Conservation (phyloP, 2,888 invertebrate genomes). For the Scaptomyza parva region DNA sequence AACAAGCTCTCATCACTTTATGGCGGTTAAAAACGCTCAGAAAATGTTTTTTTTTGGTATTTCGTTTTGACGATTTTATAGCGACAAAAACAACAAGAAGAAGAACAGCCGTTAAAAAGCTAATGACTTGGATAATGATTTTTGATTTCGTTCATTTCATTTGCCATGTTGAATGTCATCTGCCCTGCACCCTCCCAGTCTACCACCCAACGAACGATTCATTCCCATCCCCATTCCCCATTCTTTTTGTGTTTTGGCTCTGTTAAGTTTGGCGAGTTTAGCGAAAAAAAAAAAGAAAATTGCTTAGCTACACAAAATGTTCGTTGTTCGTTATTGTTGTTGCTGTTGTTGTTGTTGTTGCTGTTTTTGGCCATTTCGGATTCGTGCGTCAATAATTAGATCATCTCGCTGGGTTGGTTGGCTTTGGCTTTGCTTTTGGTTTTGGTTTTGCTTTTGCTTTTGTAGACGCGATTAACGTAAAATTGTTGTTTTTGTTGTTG, state of each 20-base stretch:
- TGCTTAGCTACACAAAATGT: conserved; percentile 34
- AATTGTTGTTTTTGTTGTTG: conserved; percentile 1
- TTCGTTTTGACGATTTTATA: conserved; percentile 54
- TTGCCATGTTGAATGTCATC: conserved; percentile 46
- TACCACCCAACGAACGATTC: background rate
- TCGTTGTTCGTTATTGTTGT: conserved; percentile 33
- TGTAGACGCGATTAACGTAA: conserved; percentile 71
- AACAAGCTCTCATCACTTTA: conserved; percentile 10
- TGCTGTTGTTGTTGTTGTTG: conserved; percentile 38
- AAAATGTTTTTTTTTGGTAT: conserved; percentile 9
- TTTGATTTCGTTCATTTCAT: conserved; percentile 65
- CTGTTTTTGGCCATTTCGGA: conserved; percentile 61
- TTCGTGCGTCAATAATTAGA: conserved; percentile 78
- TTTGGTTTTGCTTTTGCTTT: too few relatives aligned
- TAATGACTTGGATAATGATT: conserved; percentile 75
- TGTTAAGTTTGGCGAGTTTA: conserved; percentile 34
- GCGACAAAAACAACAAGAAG: conserved; percentile 27
- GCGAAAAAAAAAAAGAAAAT: conserved; percentile 23
- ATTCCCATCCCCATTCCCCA: background rate
- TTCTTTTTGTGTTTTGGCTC: conserved; percentile 6
- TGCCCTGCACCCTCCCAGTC: background rate
- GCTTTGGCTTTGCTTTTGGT: too few relatives aligned
- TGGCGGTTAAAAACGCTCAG: conserved; percentile 25
- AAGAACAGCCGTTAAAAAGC: conserved; percentile 69
- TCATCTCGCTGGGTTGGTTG: conserved; percentile 72